These are phyloP conservation scores for Microctenopoma stevenorrisi DNA, from an alignment of 2,797 vertebrate species.

Conservation along the genomic window DNA sequence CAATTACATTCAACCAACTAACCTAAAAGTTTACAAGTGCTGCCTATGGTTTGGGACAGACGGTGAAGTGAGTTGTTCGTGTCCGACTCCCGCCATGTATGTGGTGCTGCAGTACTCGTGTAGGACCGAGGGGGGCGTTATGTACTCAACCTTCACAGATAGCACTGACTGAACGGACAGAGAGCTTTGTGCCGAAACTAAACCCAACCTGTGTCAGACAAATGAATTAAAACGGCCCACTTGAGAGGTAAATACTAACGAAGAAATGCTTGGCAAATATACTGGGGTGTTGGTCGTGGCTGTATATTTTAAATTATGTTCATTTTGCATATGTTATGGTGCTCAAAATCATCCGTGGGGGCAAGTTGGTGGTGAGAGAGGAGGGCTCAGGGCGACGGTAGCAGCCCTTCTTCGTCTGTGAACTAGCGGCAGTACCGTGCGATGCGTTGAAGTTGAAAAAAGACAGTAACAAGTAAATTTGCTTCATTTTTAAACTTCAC, in stretches of 20 bases:
- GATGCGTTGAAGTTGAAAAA: constrained; percentile 83
- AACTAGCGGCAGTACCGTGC: constrained; percentile 76
- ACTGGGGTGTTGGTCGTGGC: constrained; percentile 31
- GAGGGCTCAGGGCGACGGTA: constrained; percentile 77
- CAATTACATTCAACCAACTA: neutral
- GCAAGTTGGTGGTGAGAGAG: constrained; percentile 78
- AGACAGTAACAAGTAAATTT: constrained; percentile 82
- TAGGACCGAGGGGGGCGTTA: constrained; percentile 78
- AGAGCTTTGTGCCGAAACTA: constrained; percentile 89
- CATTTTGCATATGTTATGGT: constrained; percentile 69
- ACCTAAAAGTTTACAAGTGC: neutral
- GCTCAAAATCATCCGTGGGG: constrained; percentile 70
- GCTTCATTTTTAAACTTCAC: constrained; percentile 60
- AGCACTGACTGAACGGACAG: constrained; percentile 80
- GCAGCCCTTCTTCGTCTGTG: constrained; percentile 68
- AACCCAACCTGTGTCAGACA: constrained; percentile 83
- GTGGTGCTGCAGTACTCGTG: constrained; percentile 43
- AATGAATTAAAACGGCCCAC: constrained; percentile 87
- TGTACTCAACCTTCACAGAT: constrained; percentile 68
- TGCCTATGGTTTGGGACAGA: neutral
- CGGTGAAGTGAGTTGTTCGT: constrained; percentile 23
- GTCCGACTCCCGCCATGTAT: constrained; percentile 74
- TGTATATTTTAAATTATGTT: constrained; percentile 52
- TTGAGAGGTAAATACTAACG: constrained; percentile 83
- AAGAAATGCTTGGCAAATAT: constrained; percentile 41